phyloP scores from a whole-genome alignment of 2,113 vertebrate genomes.

The Calyptommatus sinebrachiatus region DNA sequence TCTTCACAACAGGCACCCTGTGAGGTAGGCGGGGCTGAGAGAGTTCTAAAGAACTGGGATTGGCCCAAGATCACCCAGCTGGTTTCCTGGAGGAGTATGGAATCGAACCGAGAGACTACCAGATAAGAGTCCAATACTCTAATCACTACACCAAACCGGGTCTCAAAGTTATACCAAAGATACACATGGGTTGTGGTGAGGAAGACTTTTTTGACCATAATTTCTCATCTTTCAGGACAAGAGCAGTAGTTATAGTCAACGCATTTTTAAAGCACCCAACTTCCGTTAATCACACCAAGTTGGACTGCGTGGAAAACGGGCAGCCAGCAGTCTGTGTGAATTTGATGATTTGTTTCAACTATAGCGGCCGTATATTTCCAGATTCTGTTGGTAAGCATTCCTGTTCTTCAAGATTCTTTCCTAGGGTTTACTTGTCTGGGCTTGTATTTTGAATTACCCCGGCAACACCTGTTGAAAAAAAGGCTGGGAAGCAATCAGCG shows the following conservation, averaged over 20 bases:
- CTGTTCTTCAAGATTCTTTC: background rate
- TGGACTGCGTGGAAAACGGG: constrained; percentile 77
- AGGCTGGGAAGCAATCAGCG: too few species aligned
- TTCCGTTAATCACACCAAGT: constrained; percentile 78
- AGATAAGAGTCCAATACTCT: too few species aligned
- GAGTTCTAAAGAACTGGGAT: too few species aligned
- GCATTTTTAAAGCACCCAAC: constrained; percentile 78
- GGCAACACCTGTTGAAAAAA: too few species aligned
- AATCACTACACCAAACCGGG: too few species aligned
- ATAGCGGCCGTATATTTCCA: constrained; percentile 77
- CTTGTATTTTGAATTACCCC: too few species aligned
- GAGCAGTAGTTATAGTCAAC: constrained; percentile 86
- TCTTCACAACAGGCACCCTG: too few species aligned
- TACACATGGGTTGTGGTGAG: background rate
- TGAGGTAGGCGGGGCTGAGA: too few species aligned
- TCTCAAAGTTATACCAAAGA: too few species aligned
- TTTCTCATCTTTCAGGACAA: constrained; percentile 77
- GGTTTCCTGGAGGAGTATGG: too few species aligned
- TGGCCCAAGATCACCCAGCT: too few species aligned
- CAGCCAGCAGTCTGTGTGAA: constrained; percentile 80
- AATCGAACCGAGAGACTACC: too few species aligned
- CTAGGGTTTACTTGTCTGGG: background rate
- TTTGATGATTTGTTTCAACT: constrained; percentile 85
- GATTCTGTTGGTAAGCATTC: constrained; percentile 81
- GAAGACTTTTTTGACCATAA: constrained; percentile 34